Conservation (phyloP, 1,140 invertebrate species). For the Oscheius sp. region DNA sequence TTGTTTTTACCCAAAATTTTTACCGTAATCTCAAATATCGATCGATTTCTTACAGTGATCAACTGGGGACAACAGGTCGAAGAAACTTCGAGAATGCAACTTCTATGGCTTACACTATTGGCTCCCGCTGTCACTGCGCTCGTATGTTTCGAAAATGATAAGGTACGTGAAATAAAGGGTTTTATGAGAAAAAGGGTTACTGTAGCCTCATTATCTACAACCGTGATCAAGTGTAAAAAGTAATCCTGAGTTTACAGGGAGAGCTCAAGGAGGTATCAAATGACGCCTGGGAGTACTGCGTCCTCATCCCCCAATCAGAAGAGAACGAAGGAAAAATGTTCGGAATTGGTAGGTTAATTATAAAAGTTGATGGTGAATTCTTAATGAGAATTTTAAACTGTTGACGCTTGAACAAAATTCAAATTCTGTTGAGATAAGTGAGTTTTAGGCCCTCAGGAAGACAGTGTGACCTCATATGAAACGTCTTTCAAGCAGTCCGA, state of each 20-base stretch:
- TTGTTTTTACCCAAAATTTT: too few relatives aligned
- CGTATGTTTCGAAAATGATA: constrained; percentile 28
- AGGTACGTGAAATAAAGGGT: too few relatives aligned
- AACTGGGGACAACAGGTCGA: too few relatives aligned
- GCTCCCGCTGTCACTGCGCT: constrained; percentile 8
- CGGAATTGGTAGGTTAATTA: constrained; percentile 13
- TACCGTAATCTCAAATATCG: too few relatives aligned
- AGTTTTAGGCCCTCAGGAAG: constrained; percentile 19
- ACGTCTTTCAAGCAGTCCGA: constrained; percentile 23
- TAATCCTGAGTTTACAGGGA: constrained; percentile 17
- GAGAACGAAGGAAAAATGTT: constrained; percentile 12
- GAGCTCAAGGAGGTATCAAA: constrained; percentile 9
- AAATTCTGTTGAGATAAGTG: neutral
- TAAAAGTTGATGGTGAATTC: too few relatives aligned
- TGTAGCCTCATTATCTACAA: neutral
- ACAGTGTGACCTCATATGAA: constrained; percentile 26
- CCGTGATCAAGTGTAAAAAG: neutral
- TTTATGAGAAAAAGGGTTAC: too few relatives aligned
- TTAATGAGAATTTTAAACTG: too few relatives aligned
- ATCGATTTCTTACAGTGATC: too few relatives aligned
- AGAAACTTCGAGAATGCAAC: too few relatives aligned
- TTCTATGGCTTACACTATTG: too few relatives aligned
- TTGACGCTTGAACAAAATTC: too few relatives aligned
- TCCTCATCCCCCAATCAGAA: constrained; percentile 14
- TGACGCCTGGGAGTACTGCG: constrained; percentile 23